Base-by-base conservation (phyloP, 2,888 invertebrate genomes). In the Teleiodes luculella region DNA sequence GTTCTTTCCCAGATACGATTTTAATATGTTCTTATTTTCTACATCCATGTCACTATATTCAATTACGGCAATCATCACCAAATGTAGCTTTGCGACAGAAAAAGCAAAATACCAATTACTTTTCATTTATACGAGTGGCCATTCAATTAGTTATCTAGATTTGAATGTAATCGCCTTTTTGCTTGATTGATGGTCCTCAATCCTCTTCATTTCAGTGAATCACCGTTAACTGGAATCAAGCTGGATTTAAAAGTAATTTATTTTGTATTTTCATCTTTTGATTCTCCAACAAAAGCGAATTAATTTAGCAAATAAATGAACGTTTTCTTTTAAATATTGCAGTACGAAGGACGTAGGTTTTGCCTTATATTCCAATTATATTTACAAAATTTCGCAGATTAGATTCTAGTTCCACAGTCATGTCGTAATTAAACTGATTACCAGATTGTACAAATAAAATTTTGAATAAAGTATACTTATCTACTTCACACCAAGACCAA, bases 131-230 rank as follows among this genome's bases (percentile, higher is more conserved):
- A 74, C 69, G 86, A 87, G 84, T 86, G 80, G 74, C 74, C 71
- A 81, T 84, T 87, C 81, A 86, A 87, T 88, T 86, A 82, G 77
- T 73, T 80, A 86, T 86, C 86, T 76, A 75, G 83, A 88, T 88
- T 80, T 76, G 74, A 73, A 78, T 72, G 73, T 86, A 85, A 86
- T 86, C 76, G 78, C 75, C 78, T 68, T 83, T 82, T 81, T 76
- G 80, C 80, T 80, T 87, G 87, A 89, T 86, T 88, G 86, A 86
- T 83, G 77, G 70, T 68, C 67, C 73, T 61, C 78, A 77, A 78
- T 76, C 72, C 76, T 76, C 68, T 76, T 70, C 78, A 78, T 81
- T 80, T 84, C 72, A 63, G 64, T 67, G 86, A 82, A 85, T 85
- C 80, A 73, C 61, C 59, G 69, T 63, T 71, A 64, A 70, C 62